phyloP scores from a whole-genome alignment of 2,888 invertebrate species.

The Drosophila incognita region DNA sequence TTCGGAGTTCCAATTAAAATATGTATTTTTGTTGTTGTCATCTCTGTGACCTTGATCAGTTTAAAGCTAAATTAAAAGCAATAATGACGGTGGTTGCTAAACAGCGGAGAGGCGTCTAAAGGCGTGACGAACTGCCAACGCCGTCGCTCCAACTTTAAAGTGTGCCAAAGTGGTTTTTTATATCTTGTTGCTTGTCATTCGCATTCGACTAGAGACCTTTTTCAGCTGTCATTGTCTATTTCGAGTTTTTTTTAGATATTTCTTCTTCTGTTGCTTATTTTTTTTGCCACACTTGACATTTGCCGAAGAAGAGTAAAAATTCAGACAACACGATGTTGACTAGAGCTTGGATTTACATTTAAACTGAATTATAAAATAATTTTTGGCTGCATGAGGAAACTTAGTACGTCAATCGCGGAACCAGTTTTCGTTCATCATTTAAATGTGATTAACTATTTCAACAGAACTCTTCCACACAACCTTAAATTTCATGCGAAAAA shows the following conservation, averaged over 20 bases:
- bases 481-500: slow-evolving; percentile 42
- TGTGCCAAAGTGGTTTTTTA: slow-evolving; percentile 56
- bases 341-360: slow-evolving; percentile 57
- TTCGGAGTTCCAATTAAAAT: slow-evolving; percentile 64
- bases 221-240: slow-evolving; percentile 70
- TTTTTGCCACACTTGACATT: slow-evolving; percentile 68
- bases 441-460: slow-evolving; percentile 54
- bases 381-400: slow-evolving; percentile 38
- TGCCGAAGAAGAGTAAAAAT: slow-evolving; percentile 57
- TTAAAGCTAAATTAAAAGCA: slow-evolving; percentile 69
- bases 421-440: slow-evolving; percentile 62
- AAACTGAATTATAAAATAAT: slow-evolving; percentile 58
- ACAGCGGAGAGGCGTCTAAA: slow-evolving; percentile 67
- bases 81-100: slow-evolving; percentile 58
- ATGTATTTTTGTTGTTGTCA: slow-evolving; percentile 31
- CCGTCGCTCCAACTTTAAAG: slow-evolving; percentile 61
- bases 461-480: slow-evolving; percentile 48
- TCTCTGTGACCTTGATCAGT: slow-evolving; percentile 64
- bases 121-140: slow-evolving; percentile 75
- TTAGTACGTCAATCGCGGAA: slow-evolving; percentile 64
- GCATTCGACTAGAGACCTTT: slow-evolving; percentile 62
- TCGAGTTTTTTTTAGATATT: slow-evolving; percentile 44
- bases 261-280: slow-evolving; percentile 14
- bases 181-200: slow-evolving; percentile 42
- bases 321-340: slow-evolving; percentile 38